Evolutionary conservation across 2,888 invertebrate species (phyloP), one percentile per base, ranked within the genome.

Genomic region (Protodeltote pygarga): DNA sequence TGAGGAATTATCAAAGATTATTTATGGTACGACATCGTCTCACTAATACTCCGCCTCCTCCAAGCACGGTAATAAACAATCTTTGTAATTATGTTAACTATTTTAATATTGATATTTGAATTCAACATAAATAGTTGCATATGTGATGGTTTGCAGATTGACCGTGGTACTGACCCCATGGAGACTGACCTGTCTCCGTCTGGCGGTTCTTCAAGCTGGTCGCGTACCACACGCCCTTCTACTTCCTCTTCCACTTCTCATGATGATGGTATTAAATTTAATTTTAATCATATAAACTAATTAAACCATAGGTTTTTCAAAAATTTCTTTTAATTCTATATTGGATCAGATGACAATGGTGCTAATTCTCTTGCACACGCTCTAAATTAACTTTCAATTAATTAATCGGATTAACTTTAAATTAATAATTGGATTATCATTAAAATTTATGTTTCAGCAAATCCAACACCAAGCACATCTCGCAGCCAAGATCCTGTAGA

Each of bases 141-240:
- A n/a, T n/a, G n/a, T n/a, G n/a, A 34, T 35, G n/a, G 8, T 31
- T 48, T 63, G 17, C 75, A 95, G 95, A 94, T 93, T 63, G 95
- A 95, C 73, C 93, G 95, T 40, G 95, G 95, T 3, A 95, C 95
- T 0, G 95, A 95, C 74, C 95, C 95, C 0, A 95, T 95, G 94
- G 95, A 95, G 71, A 85, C 93, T 0, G 93, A 94, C 47, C 73
- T 75, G 17, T 61, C 78, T 27, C 71, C 79, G 9, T 39, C 54
- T 5, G 16, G 60, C 2, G 70, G 73, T 41, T 49, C 72, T n/a
- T 49, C 75, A 6, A 70, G 65, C 5, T 73, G 68, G 65, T 65
- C 75, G 21, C 25, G 40, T 27, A 2, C n/a, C 20, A 28, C 65
- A 48, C 46, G 75, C 10, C 44, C 61, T 4, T 47, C 74, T n/a